Conservation (phyloP, 2,888 invertebrate genomes). For the Tuberolachnus salignus region DNA sequence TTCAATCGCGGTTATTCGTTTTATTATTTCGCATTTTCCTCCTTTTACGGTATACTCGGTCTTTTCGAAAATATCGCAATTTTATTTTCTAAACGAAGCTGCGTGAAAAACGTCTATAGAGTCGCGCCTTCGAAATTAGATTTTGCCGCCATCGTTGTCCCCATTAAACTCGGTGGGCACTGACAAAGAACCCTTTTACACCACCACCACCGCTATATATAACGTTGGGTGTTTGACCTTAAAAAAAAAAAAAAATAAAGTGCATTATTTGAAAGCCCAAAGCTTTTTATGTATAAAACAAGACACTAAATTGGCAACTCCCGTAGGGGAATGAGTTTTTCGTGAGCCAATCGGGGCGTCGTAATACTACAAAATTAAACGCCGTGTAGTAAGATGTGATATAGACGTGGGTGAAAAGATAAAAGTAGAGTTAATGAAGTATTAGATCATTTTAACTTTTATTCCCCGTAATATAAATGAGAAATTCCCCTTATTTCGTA, state of each 20-base stretch:
- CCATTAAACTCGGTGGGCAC: slow-evolving; percentile 45
- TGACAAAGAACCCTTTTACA: slow-evolving; percentile 53
- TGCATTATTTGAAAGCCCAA: slow-evolving; percentile 35
- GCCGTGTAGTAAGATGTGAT: slow-evolving; percentile 1
- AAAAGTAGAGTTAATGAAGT: slow-evolving; percentile 46
- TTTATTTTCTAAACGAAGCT: slow-evolving; percentile 33
- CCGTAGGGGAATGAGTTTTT: slow-evolving; percentile 12
- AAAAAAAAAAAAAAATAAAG: slow-evolving; percentile 36
- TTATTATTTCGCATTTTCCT: slow-evolving; percentile 7
- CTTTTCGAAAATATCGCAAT: slow-evolving; percentile 35
- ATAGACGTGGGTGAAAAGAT: slow-evolving; percentile 25
- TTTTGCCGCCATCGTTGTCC: slow-evolving; percentile 41
- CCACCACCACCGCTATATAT: slow-evolving; percentile 8
- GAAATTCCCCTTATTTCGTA: neutral
- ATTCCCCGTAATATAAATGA: slow-evolving; percentile 30
- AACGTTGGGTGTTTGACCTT: slow-evolving; percentile 38
- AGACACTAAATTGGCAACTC: slow-evolving; percentile 42
- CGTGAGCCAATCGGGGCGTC: slow-evolving; percentile 16
- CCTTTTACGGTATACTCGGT: neutral
- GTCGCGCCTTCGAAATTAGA: slow-evolving; percentile 44
- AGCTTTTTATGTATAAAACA: slow-evolving; percentile 44
- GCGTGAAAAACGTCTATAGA: slow-evolving; percentile 36
- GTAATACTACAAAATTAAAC: slow-evolving; percentile 42
- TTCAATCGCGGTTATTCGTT: slow-evolving; percentile 33
- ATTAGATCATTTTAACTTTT: slow-evolving; percentile 42